Conservation (phyloP, 2,797 vertebrate genomes). For the Sparus aurata region DNA sequence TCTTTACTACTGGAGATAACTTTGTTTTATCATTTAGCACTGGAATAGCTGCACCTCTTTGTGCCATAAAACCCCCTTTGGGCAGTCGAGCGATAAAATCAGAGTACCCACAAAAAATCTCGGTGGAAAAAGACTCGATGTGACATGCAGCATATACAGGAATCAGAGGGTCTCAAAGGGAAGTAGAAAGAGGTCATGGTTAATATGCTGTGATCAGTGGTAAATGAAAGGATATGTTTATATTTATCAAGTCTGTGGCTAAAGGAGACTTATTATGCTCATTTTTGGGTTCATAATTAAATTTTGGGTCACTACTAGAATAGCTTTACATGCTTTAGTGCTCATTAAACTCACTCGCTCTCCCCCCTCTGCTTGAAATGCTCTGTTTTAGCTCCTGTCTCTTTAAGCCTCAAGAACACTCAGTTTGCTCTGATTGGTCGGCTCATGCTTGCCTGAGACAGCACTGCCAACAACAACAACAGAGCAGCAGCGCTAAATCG, state of each 20-base stretch:
- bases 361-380: no score
- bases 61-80: slow-evolving; percentile 24
- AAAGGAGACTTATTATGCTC: no score
- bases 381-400: no score
- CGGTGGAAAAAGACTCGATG: neutral
- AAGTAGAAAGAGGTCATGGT: neutral
- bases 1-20: slow-evolving; percentile 28
- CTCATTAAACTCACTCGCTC: no score
- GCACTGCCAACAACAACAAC: no score
- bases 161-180: neutral
- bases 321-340: no score
- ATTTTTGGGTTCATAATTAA: no score
- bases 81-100: slow-evolving; percentile 15
- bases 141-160: neutral
- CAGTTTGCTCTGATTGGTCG: no score
- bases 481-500: no score
- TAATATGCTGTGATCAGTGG: neutral
- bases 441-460: no score
- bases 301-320: no score
- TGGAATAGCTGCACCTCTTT: slow-evolving; percentile 19
- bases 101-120: neutral
- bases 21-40: slow-evolving; percentile 34
- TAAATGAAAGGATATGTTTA: neutral
- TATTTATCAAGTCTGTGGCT: neutral
- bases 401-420: no score